Conservation (phyloP, 2,888 invertebrate species). For the Acholoe squamosa region DNA sequence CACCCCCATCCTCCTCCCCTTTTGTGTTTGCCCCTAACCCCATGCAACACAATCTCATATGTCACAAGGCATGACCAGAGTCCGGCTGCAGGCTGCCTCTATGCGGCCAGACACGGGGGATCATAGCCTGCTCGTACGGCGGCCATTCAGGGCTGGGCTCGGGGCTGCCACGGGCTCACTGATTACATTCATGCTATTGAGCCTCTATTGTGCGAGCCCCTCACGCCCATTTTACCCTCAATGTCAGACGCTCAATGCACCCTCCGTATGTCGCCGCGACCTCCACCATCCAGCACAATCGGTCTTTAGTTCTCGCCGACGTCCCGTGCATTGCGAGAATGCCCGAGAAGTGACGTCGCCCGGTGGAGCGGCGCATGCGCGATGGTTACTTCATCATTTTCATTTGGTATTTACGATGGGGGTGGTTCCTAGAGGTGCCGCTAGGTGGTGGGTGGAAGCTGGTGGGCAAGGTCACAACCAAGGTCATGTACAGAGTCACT, state of each 20-base stretch:
- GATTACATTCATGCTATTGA: constrained; percentile 62
- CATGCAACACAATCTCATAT: constrained; percentile 55
- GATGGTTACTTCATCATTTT: constrained; percentile 51
- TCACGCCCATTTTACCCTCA: constrained; percentile 53
- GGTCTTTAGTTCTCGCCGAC: constrained; percentile 44
- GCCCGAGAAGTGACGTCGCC: constrained; percentile 56
- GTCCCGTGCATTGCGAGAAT: constrained; percentile 59
- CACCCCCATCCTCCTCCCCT: no score
- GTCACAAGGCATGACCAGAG: background rate
- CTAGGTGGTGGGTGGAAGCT: background rate
- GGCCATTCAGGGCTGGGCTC: constrained; percentile 18
- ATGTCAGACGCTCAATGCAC: constrained; percentile 56
- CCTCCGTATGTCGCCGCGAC: background rate
- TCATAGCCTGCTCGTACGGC: constrained; percentile 5
- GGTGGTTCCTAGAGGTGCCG: background rate
- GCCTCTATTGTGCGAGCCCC: constrained; percentile 37
- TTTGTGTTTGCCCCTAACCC: constrained; percentile 43
- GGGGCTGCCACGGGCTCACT: background rate
- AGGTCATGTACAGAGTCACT: background rate
- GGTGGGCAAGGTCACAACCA: background rate
- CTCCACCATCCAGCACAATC: constrained; percentile 29
- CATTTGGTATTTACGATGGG: constrained; percentile 36
- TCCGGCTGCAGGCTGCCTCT: background rate
- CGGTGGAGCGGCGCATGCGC: constrained; percentile 23
- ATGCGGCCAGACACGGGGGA: background rate